Conservation (phyloP, 2,888 invertebrate genomes). For the Apoda limacodes region DNA sequence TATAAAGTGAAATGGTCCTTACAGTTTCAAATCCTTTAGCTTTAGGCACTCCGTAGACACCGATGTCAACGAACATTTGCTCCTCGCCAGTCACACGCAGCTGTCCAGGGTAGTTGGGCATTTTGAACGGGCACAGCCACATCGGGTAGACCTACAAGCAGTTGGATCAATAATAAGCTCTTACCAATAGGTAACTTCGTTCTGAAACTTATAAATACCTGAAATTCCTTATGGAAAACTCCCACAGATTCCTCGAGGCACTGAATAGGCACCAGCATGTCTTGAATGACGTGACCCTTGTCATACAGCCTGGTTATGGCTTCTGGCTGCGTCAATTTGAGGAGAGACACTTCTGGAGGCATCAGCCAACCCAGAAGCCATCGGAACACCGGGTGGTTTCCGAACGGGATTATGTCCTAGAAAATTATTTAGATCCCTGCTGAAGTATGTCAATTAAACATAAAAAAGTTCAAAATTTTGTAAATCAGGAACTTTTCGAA, state of each 20-base stretch:
- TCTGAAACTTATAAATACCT: slow-evolving; percentile 43
- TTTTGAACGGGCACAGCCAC: slow-evolving; percentile 85
- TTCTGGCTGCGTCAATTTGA: slow-evolving; percentile 82
- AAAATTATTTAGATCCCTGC: too few relatives aligned
- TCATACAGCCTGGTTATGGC: slow-evolving; percentile 79
- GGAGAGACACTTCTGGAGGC: slow-evolving; percentile 83
- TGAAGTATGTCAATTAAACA: background rate
- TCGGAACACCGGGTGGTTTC: slow-evolving; percentile 80
- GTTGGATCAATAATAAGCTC: background rate
- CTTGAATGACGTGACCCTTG: slow-evolving; percentile 82
- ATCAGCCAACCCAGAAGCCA: slow-evolving; percentile 83
- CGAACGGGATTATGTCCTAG: slow-evolving; percentile 86
- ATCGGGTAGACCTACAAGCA: slow-evolving; percentile 77
- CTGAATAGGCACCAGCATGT: slow-evolving; percentile 81
- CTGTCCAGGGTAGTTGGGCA: slow-evolving; percentile 78
- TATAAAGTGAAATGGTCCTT: too few relatives aligned
- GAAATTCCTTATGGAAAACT: slow-evolving; percentile 74
- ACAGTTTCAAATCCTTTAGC: slow-evolving; percentile 71
- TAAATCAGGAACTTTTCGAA: too few relatives aligned
- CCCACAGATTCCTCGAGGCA: slow-evolving; percentile 70
- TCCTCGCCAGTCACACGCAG: slow-evolving; percentile 65
- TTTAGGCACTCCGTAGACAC: slow-evolving; percentile 83
- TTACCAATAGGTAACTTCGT: background rate
- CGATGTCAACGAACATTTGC: slow-evolving; percentile 83
- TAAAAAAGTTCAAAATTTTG: too few relatives aligned